Conservation (phyloP, 2,888 invertebrate species). For the Pseudococcus viburni region DNA sequence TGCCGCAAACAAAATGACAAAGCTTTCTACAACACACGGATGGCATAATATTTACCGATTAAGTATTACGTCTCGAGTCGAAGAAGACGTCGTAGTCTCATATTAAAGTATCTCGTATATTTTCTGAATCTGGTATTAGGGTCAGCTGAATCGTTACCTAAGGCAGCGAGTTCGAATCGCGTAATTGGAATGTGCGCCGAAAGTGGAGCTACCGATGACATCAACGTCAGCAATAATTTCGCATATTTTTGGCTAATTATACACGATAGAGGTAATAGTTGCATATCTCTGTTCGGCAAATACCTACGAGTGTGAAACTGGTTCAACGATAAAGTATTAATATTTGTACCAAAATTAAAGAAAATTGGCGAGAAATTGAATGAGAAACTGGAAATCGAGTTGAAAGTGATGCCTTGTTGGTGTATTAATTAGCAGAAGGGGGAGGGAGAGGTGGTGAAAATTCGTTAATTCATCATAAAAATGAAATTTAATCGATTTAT, state of each 20-base stretch:
- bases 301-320: background rate
- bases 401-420: too few relatives aligned
- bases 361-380: too few relatives aligned
- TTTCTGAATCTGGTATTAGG: background rate
- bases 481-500: too few relatives aligned
- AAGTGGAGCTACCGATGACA: background rate
- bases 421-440: too few relatives aligned
- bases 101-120: conserved; percentile 4
- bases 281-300: background rate
- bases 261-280: background rate
- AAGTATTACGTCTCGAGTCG: background rate
- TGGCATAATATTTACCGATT: conserved; percentile 6
- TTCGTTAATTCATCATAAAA: too few relatives aligned
- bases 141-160: background rate
- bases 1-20: background rate
- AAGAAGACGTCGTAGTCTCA: background rate
- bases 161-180: background rate
- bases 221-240: background rate
- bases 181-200: background rate
- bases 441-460: too few relatives aligned
- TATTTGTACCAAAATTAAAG: background rate
- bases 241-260: background rate
- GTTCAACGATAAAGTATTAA: background rate
- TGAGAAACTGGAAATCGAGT: too few relatives aligned
- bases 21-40: background rate